Evolutionary conservation across 2,888 invertebrate genomes (phyloP).

Genomic region (Drosophila histrio): DNA sequence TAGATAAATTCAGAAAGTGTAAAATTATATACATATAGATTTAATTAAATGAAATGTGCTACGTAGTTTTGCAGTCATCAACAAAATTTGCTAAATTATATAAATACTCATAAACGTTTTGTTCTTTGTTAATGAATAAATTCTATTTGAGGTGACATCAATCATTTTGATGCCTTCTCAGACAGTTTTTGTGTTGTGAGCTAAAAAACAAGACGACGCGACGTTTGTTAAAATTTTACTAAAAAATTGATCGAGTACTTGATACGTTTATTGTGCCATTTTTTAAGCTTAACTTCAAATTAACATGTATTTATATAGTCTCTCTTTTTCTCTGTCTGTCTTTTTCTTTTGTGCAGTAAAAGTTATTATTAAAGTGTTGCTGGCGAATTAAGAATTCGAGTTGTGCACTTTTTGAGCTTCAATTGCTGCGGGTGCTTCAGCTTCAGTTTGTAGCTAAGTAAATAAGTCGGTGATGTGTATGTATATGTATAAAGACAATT

Average conservation of each 20-base stretch:
- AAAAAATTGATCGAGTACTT: constrained; percentile 34
- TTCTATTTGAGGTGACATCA: constrained; percentile 42
- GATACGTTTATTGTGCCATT: constrained; percentile 11
- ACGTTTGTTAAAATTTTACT: constrained; percentile 18
- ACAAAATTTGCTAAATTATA: constrained; percentile 6
- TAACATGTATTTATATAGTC: constrained; percentile 15
- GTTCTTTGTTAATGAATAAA: constrained; percentile 25
- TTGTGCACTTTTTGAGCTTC: constrained; percentile 37
- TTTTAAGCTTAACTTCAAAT: constrained; percentile 21
- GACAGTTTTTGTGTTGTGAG: constrained; percentile 6
- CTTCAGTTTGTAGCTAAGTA: constrained; percentile 15
- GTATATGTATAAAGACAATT: constrained; percentile 30
- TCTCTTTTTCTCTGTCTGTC: background rate
- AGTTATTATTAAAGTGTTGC: constrained; percentile 25
- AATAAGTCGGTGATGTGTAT: constrained; percentile 8
- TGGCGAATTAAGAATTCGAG: constrained; percentile 51
- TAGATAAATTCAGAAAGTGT: background rate
- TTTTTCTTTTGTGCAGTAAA: constrained; percentile 6
- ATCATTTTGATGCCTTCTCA: constrained; percentile 40
- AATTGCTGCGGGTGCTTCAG: constrained; percentile 71
- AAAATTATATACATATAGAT: background rate
- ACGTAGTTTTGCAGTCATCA: background rate
- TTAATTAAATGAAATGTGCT: background rate
- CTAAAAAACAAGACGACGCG: constrained; percentile 18
- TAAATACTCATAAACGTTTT: background rate